Evolutionary conservation across 2,888 invertebrate genomes (phyloP).

Genomic region (Kryphioiulus occultus): DNA sequence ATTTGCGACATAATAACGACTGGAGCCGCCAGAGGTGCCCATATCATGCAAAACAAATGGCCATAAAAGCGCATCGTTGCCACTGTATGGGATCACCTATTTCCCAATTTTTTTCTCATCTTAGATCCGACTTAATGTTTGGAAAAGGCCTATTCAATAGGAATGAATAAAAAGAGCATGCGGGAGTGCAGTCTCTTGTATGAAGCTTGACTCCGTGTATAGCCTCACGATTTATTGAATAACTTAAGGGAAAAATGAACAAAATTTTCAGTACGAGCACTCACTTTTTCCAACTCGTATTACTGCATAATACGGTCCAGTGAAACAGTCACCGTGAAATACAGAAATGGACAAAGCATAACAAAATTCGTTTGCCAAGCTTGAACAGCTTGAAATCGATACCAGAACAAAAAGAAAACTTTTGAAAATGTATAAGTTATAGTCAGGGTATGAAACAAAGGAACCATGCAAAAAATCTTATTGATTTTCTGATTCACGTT

Average conservation of each 20-base stretch:
- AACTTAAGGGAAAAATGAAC: background rate
- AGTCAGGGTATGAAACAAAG: too few relatives aligned
- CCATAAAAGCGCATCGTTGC: background rate
- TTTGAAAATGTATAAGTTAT: too few relatives aligned
- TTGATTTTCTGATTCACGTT: too few relatives aligned
- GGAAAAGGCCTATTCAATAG: background rate
- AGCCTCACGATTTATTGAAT: background rate
- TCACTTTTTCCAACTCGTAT: background rate
- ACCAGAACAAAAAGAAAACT: too few relatives aligned
- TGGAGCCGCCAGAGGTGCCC: background rate
- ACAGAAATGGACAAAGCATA: constrained; percentile 18
- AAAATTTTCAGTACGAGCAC: background rate
- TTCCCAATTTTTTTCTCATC: background rate
- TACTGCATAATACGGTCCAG: background rate
- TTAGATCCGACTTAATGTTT: background rate
- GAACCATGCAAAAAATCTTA: too few relatives aligned
- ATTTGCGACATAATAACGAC: constrained; percentile 36
- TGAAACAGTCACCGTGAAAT: background rate
- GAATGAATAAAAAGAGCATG: background rate
- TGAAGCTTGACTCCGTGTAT: background rate
- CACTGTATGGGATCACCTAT: background rate
- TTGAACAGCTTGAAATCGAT: background rate
- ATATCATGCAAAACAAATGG: constrained; percentile 31
- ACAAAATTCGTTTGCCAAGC: background rate
- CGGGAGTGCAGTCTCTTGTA: background rate